Evolutionary conservation across 2,888 invertebrate species (phyloP).

Genomic region (Anthoptus insignis): DNA sequence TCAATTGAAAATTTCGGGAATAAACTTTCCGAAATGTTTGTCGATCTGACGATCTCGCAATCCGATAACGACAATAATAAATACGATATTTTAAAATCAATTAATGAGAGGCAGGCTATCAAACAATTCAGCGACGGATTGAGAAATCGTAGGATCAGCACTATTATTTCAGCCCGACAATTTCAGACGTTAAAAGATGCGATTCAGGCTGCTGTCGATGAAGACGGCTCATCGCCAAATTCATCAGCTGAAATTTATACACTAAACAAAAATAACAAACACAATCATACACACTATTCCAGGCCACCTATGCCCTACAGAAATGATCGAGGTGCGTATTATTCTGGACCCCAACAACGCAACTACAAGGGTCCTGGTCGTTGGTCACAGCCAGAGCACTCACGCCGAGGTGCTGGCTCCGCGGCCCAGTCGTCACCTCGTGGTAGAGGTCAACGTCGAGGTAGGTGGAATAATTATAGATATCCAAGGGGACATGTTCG

Average conservation of each 20-base stretch:
- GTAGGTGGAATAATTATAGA: neutral
- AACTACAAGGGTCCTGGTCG: conserved; percentile 1
- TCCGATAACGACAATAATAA: conserved; percentile 27
- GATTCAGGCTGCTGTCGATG: conserved; percentile 39
- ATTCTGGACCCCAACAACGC: too few relatives aligned
- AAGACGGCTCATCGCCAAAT: conserved; percentile 9
- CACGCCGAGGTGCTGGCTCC: neutral
- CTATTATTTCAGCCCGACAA: conserved; percentile 31
- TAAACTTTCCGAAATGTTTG: conserved; percentile 36
- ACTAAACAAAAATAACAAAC: too few relatives aligned
- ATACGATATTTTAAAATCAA: conserved; percentile 31
- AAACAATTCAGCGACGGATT: conserved; percentile 37
- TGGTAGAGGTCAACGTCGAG: neutral
- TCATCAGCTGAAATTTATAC: conserved; percentile 1
- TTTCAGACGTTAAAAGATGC: conserved; percentile 36
- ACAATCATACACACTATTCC: conserved; percentile 1
- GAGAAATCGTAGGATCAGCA: conserved; percentile 25
- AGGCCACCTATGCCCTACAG: too few relatives aligned
- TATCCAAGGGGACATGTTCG: too few relatives aligned
- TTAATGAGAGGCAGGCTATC: conserved; percentile 36
- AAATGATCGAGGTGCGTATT: neutral
- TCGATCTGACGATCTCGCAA: conserved; percentile 40
- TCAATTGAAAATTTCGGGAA: neutral
- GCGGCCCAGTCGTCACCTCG: neutral
- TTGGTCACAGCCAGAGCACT: neutral